Evolutionary conservation across 1,140 invertebrate species (phyloP).

Genomic region (Mactra quadrangularis): DNA sequence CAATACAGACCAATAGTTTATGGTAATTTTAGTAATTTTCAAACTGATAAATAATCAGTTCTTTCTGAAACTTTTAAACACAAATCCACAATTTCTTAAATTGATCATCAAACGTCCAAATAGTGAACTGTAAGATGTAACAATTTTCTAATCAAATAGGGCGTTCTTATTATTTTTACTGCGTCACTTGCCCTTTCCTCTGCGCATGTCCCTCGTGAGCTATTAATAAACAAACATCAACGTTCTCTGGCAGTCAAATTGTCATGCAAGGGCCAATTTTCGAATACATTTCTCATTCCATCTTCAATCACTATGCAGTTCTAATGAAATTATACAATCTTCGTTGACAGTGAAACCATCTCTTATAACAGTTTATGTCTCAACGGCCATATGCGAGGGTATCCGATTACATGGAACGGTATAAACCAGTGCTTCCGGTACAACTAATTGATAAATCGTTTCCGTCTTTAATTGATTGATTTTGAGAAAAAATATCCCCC

Average conservation of each 20-base stretch:
- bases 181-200: no score
- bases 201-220: slow-evolving; percentile 9
- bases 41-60: no score
- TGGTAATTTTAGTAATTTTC: no score
- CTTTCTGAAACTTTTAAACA: no score
- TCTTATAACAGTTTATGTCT: slow-evolving; percentile 48
- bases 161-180: no score
- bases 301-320: slow-evolving; percentile 23
- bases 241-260: slow-evolving; percentile 30
- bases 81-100: no score
- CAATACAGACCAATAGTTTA: no score
- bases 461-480: slow-evolving; percentile 1
- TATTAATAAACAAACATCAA: slow-evolving; percentile 44
- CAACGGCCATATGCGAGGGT: slow-evolving; percentile 52
- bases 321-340: slow-evolving; percentile 54
- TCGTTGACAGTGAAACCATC: slow-evolving; percentile 14
- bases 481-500: background rate
- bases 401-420: slow-evolving; percentile 35
- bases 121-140: no score
- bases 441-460: background rate
- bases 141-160: no score
- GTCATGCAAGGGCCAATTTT: slow-evolving; percentile 20
- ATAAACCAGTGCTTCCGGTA: background rate
- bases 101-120: no score
- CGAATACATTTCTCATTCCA: slow-evolving; percentile 54